Percentiles rank a stretch among this genome's conserved stretches.
These are phyloP conservation scores for Takifugu flavidus DNA, from an alignment of 2,113 vertebrate genomes.

Conservation along the genomic window DNA sequence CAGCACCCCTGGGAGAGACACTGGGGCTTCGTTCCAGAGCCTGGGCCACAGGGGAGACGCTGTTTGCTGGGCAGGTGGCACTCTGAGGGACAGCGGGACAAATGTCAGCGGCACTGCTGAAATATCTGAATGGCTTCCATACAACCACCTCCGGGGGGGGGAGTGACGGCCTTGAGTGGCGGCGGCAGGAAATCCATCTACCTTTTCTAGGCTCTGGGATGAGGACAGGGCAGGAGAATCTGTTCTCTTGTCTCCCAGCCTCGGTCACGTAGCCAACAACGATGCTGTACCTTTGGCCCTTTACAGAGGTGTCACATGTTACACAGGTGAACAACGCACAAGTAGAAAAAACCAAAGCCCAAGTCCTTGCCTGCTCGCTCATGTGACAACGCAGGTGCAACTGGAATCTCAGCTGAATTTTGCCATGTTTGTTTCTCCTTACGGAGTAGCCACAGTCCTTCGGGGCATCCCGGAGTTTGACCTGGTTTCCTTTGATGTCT, in stretches of 20 bases:
- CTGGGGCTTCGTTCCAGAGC: constrained; percentile 44
- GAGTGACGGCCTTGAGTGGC: constrained; percentile 26
- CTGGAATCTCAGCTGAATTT: constrained; percentile 55
- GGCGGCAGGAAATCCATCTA: constrained; percentile 39
- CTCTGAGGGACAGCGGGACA: constrained; percentile 61
- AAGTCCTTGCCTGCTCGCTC: constrained; percentile 67
- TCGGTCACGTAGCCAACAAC: constrained; percentile 54
- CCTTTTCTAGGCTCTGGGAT: constrained; percentile 41
- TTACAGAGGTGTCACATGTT: constrained; percentile 26
- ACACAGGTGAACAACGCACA: constrained; percentile 15
- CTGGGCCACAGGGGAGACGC: constrained; percentile 65
- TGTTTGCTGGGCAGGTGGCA: constrained; percentile 67
- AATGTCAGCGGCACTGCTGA: constrained; percentile 50
- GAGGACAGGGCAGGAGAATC: constrained; percentile 63
- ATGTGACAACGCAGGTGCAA: constrained; percentile 67
- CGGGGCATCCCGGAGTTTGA: constrained; percentile 51
- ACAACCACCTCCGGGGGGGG: constrained; percentile 21
- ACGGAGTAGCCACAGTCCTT: constrained; percentile 72
- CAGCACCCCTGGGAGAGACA: constrained; percentile 75
- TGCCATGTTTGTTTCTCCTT: constrained; percentile 52
- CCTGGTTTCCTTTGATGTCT: constrained; percentile 53
- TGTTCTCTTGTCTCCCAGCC: constrained; percentile 49
- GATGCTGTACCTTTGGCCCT: constrained; percentile 59
- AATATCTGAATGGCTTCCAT: constrained; percentile 30
- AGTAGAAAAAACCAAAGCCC: constrained; percentile 35